Percentiles rank a stretch among this genome's conserved stretches.
Conservation (phyloP, 2,113 vertebrate genomes). For the Catharus minimus region DNA sequence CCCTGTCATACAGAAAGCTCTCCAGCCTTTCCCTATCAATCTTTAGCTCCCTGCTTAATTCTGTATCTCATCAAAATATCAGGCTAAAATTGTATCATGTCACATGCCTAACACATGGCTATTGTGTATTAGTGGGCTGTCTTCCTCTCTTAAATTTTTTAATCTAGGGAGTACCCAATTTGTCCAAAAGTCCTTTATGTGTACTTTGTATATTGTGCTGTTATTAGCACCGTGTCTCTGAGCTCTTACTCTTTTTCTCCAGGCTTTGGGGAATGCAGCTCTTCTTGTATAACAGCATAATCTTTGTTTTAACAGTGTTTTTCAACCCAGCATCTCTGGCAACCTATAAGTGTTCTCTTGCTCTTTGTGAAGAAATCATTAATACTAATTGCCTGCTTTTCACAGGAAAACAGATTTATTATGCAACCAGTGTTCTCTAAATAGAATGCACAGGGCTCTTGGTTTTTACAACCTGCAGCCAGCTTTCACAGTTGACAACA, state of each 20-base stretch:
- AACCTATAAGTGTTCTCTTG: conserved; percentile 3
- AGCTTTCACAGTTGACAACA: conserved; percentile 65
- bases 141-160: background rate
- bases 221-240: background rate
- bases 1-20: background rate
- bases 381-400: conserved; percentile 66
- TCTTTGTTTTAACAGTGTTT: background rate
- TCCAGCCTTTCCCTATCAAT: background rate
- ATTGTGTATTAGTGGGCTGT: background rate
- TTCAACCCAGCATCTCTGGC: background rate
- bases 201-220: background rate
- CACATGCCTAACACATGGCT: accelerated
- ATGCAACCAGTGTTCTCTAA: conserved; percentile 58
- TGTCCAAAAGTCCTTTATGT: background rate
- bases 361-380: conserved; percentile 35
- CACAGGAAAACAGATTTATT: conserved; percentile 52
- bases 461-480: conserved; percentile 57
- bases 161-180: background rate
- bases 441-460: conserved; percentile 44
- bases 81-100: background rate
- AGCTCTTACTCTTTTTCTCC: background rate
- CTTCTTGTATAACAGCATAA: background rate
- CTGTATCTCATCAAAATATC: background rate
- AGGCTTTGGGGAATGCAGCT: background rate
- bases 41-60: background rate